These are phyloP conservation scores for Mormyrus lacerda DNA, from an alignment of 2,113 vertebrate species.

Conservation along the genomic window DNA sequence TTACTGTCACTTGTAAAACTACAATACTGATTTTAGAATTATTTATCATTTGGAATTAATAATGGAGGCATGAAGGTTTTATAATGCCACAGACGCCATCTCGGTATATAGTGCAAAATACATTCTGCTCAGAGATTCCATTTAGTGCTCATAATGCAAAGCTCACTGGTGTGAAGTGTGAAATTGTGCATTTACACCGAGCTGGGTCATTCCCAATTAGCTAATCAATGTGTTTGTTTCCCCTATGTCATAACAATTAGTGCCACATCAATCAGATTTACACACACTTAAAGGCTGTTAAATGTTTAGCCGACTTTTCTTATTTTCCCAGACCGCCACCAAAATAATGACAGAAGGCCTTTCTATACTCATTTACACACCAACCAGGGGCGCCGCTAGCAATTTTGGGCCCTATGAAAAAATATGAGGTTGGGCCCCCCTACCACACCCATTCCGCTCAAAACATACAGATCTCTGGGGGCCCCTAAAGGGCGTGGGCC, in stretches of 20 bases:
- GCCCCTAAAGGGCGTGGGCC: too few species aligned
- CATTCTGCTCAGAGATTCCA: not conserved
- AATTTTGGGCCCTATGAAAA: too few species aligned
- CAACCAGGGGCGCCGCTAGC: too few species aligned
- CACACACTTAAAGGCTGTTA: not conserved
- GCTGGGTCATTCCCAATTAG: not conserved
- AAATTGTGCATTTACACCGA: not conserved
- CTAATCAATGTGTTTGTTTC: not conserved
- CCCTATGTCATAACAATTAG: not conserved
- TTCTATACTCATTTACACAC: not conserved
- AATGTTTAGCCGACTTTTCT: not conserved
- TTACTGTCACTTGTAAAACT: not conserved
- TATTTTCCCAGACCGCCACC: not conserved
- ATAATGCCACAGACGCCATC: not conserved
- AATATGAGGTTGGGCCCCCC: too few species aligned
- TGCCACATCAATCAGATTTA: constrained; percentile 4
- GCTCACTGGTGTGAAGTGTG: not conserved
- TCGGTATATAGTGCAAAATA: too few species aligned
- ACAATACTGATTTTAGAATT: not conserved
- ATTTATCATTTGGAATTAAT: not conserved
- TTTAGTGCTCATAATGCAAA: not conserved
- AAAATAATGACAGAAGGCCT: not conserved
- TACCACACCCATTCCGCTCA: too few species aligned
- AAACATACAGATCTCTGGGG: too few species aligned
- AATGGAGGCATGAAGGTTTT: not conserved